phyloP scores from a whole-genome alignment of 2,113 vertebrate species.

The Lophius piscatorius region DNA sequence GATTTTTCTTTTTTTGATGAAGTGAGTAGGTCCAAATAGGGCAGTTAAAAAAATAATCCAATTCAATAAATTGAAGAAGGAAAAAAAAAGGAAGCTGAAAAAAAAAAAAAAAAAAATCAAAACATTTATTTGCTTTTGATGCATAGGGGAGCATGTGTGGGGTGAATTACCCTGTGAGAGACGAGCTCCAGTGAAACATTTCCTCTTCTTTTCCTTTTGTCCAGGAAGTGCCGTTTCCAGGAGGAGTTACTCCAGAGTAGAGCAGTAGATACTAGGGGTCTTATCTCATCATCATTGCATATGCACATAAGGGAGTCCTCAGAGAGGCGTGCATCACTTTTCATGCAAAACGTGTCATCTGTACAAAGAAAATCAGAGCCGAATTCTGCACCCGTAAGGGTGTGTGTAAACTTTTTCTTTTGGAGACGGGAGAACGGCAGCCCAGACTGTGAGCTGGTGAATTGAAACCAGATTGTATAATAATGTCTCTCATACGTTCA shows the following conservation, averaged over 20 bases:
- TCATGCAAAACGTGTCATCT: no score
- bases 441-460: no score
- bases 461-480: no score
- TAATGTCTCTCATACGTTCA: no score
- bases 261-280: slow-evolving; percentile 1
- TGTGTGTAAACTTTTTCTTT: no score
- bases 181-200: slow-evolving; percentile 20
- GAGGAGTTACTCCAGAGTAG: slow-evolving; percentile 14
- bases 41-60: neutral
- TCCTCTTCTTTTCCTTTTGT: slow-evolving; percentile 44
- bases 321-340: no score
- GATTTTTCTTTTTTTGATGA: neutral
- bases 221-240: slow-evolving; percentile 22
- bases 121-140: neutral
- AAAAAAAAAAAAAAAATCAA: slow-evolving; percentile 1
- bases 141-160: neutral
- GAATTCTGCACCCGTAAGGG: no score
- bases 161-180: slow-evolving; percentile 21
- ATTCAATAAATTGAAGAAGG: no score
- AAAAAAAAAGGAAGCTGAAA: neutral
- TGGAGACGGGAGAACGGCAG: no score
- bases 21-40: slow-evolving; percentile 6
- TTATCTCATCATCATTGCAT: no score
- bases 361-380: no score
- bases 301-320: no score